These are phyloP conservation scores for Mastigias papua DNA, from an alignment of 30 jellyfish, hydroid and myxozoan genomes.

Conservation along the genomic window DNA sequence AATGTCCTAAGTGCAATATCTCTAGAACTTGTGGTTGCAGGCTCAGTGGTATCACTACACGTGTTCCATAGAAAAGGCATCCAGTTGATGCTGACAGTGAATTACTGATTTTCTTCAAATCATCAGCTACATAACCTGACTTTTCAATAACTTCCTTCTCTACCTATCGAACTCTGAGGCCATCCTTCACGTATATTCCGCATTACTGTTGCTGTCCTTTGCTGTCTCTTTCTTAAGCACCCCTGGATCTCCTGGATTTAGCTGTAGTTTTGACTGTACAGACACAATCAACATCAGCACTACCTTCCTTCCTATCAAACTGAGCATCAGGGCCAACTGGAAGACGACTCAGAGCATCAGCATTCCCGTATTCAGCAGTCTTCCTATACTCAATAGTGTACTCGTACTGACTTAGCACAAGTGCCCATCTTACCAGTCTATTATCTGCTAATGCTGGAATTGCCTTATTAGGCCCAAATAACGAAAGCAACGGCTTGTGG, in stretches of 20 bases:
- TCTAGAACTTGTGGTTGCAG: slow-evolving; percentile 26
- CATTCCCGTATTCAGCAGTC: slow-evolving; percentile 47
- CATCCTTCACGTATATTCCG: slow-evolving; percentile 32
- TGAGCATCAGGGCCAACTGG: slow-evolving; percentile 42
- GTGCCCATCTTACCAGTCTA: no score
- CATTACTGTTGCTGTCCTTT: slow-evolving; percentile 28
- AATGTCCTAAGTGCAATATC: slow-evolving; percentile 58
- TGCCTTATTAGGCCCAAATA: slow-evolving; percentile 42
- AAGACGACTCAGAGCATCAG: no score
- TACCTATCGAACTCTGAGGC: slow-evolving; percentile 10
- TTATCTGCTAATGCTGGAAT: slow-evolving; percentile 40
- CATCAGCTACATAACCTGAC: background rate
- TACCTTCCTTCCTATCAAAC: slow-evolving; percentile 58
- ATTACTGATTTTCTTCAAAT: slow-evolving; percentile 4
- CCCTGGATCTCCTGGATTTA: slow-evolving; percentile 22
- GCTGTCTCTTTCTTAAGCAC: background rate
- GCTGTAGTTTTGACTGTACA: slow-evolving; percentile 13
- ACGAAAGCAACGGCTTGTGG: slow-evolving; percentile 45
- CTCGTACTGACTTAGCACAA: slow-evolving; percentile 52
- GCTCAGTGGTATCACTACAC: slow-evolving; percentile 37
- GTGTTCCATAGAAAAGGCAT: slow-evolving; percentile 48
- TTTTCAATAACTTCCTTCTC: background rate
- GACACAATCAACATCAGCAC: no score
- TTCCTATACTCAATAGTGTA: slow-evolving; percentile 52
- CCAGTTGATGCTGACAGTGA: slow-evolving; percentile 11